These are phyloP conservation scores for Hydropotes inermis DNA, from an alignment of 2,113 vertebrate genomes.

Conservation along the genomic window DNA sequence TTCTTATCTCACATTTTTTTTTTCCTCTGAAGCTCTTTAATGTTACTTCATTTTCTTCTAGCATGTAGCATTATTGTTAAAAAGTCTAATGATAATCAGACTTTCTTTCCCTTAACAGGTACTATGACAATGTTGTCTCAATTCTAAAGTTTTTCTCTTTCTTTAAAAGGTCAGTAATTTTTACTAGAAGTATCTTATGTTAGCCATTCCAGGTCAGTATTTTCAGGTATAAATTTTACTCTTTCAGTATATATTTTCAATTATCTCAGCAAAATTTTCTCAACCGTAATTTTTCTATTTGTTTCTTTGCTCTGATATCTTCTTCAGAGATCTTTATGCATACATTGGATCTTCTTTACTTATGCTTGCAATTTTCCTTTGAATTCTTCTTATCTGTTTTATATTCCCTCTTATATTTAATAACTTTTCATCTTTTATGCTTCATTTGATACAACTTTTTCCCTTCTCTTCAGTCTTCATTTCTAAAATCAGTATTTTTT, in stretches of 20 bases:
- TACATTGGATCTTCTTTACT: not conserved
- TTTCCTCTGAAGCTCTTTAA: not conserved
- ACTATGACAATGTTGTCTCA: not conserved
- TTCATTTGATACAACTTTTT: not conserved
- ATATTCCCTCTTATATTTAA: not conserved
- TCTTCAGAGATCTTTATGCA: not conserved
- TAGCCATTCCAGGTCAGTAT: not conserved
- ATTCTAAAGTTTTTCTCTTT: not conserved
- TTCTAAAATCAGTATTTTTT: not conserved
- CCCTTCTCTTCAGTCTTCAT: not conserved
- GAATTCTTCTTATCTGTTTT: not conserved
- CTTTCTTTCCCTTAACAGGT: not conserved
- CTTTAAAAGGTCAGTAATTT: not conserved
- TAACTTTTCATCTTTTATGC: not conserved
- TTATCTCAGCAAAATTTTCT: not conserved
- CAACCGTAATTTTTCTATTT: not conserved
- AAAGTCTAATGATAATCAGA: not conserved
- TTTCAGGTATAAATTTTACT: not conserved
- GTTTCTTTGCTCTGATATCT: not conserved
- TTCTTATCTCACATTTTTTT: not conserved
- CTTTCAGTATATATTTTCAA: not conserved
- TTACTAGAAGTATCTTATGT: not conserved
- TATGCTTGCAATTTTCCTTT: not conserved
- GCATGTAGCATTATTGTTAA: not conserved
- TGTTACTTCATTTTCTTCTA: not conserved